Conservation (phyloP, 2,797 vertebrate species). For the Ammospiza maritima region DNA sequence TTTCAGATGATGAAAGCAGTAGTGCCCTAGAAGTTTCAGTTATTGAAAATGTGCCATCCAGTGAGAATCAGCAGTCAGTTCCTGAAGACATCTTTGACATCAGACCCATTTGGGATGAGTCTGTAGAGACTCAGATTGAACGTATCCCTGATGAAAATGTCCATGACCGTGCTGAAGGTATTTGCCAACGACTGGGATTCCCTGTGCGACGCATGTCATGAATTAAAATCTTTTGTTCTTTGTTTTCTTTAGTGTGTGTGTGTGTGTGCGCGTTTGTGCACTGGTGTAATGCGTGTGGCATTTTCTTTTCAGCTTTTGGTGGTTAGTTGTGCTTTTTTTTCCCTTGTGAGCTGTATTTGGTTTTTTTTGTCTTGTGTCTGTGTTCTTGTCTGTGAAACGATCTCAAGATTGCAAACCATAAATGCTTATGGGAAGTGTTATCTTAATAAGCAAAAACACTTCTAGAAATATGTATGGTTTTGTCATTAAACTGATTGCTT, state of each 20-base stretch:
- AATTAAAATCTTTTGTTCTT: slow-evolving; percentile 58
- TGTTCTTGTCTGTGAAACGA: slow-evolving; percentile 79
- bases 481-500: slow-evolving; percentile 55
- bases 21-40: slow-evolving; percentile 92
- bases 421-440: slow-evolving; percentile 73
- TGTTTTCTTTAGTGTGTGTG: slow-evolving; percentile 47
- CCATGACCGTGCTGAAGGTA: slow-evolving; percentile 97
- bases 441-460: slow-evolving; percentile 36
- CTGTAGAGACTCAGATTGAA: slow-evolving; percentile 99
- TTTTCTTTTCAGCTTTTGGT: slow-evolving; percentile 83
- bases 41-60: slow-evolving; percentile 91
- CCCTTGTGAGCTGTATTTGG: slow-evolving; percentile 76
- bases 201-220: slow-evolving; percentile 90
- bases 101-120: slow-evolving; percentile 97
- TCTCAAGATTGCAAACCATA: slow-evolving; percentile 90
- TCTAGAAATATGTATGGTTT: not conserved
- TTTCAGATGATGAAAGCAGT: slow-evolving; percentile 94
- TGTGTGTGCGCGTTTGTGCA: not conserved
- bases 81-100: slow-evolving; percentile 96
- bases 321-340: slow-evolving; percentile 73
- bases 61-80: slow-evolving; percentile 89
- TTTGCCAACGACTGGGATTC: slow-evolving; percentile 90
- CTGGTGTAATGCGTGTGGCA: slow-evolving; percentile 48
- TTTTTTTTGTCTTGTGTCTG: slow-evolving; percentile 74
- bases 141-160: slow-evolving; percentile 97